phyloP scores from a whole-genome alignment of 2,888 invertebrate species.

The Anthophora plumipes region DNA sequence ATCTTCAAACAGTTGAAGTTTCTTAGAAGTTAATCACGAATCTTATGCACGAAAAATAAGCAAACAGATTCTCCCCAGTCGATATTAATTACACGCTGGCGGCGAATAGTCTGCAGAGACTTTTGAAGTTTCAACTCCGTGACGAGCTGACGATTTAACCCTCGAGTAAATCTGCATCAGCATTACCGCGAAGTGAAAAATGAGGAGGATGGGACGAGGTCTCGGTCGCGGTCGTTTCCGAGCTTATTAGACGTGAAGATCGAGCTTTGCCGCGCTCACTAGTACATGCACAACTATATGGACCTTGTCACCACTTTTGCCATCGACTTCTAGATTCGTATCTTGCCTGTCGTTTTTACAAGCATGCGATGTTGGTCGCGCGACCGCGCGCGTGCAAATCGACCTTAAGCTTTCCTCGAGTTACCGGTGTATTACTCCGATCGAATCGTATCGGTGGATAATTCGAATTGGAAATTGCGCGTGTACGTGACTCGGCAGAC shows the following conservation, averaged over 20 bases:
- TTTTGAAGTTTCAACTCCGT: neutral
- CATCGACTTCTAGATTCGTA: constrained; percentile 72
- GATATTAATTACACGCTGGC: constrained; percentile 8
- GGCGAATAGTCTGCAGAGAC: neutral
- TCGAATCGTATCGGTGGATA: constrained; percentile 13
- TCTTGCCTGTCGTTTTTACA: constrained; percentile 77
- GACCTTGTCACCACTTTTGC: constrained; percentile 70
- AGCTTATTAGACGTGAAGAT: constrained; percentile 42
- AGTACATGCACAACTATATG: constrained; percentile 40
- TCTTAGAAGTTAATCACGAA: too few species aligned
- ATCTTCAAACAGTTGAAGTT: too few species aligned
- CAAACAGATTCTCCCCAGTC: neutral
- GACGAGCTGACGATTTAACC: constrained; percentile 25
- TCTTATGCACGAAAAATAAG: neutral
- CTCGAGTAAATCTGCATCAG: constrained; percentile 41
- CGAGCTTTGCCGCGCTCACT: neutral
- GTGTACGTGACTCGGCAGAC: neutral
- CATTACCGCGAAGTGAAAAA: constrained; percentile 24
- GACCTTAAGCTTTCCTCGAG: constrained; percentile 56
- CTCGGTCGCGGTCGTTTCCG: constrained; percentile 69
- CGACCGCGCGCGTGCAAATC: constrained; percentile 3
- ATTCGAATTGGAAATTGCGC: constrained; percentile 24
- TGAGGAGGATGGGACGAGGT: constrained; percentile 58
- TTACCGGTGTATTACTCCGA: neutral
- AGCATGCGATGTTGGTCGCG: constrained; percentile 74